Percentiles rank a stretch among this genome's conserved stretches.
Conservation (phyloP, 2,797 vertebrate genomes). For the Amblyraja radiata region DNA sequence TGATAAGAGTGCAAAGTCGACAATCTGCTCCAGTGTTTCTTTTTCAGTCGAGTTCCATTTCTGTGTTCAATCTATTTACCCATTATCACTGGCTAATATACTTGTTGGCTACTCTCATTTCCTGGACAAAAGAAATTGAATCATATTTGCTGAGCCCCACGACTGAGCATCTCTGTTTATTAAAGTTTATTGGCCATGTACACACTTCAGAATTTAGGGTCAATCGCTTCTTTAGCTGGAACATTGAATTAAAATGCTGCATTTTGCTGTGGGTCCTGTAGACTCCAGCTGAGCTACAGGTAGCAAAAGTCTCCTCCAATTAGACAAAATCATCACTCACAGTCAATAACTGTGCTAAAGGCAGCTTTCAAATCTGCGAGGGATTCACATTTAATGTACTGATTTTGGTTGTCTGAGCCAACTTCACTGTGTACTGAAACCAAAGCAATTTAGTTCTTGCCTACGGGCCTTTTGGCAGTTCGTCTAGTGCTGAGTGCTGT, state of each 20-base stretch:
- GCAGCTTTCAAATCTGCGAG: constrained; percentile 95
- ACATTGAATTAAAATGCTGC: constrained; percentile 70
- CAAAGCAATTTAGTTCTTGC: constrained; percentile 99
- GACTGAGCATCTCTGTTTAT: constrained; percentile 65
- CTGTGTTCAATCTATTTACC: constrained; percentile 44
- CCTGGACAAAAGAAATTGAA: constrained; percentile 66
- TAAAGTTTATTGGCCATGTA: constrained; percentile 71
- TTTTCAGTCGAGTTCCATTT: constrained; percentile 32
- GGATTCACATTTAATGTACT: constrained; percentile 94
- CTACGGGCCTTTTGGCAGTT: constrained; percentile 93
- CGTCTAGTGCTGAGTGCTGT: constrained; percentile 66
- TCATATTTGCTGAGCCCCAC: constrained; percentile 60
- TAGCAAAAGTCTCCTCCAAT: constrained; percentile 98
- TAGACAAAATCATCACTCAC: constrained; percentile 98
- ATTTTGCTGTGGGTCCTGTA: constrained; percentile 55
- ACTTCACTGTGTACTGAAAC: constrained; percentile 96
- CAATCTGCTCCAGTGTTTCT: constrained; percentile 20
- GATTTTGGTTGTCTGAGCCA: constrained; percentile 97
- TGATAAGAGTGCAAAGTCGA: constrained; percentile 7
- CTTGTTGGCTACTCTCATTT: constrained; percentile 56
- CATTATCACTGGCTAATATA: constrained; percentile 50
- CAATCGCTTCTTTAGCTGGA: constrained; percentile 58
- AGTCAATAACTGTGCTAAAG: constrained; percentile 96
- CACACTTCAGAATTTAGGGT: constrained; percentile 59
- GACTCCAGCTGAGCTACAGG: constrained; percentile 91